Evolutionary conservation across 2,113 vertebrate genomes (phyloP).

Genomic region (Trochalopteron elliotii): DNA sequence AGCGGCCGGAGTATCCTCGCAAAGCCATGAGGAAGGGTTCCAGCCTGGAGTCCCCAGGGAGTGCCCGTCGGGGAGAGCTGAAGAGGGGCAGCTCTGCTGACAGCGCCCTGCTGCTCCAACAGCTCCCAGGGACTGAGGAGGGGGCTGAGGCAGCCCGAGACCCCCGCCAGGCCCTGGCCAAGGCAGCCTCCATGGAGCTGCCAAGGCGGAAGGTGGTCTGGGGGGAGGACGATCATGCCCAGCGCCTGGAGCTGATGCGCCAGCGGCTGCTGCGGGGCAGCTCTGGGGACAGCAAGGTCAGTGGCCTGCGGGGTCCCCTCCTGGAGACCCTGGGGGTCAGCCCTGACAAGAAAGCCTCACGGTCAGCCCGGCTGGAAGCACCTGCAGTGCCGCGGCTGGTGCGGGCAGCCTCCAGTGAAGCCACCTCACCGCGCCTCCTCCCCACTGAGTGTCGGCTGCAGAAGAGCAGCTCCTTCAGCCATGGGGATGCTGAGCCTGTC

Average conservation of each 20-base stretch:
- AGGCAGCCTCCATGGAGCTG: conserved; percentile 73
- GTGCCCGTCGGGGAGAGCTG: conserved; percentile 79
- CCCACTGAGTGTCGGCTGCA: conserved; percentile 80
- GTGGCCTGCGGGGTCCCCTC: conserved; percentile 91
- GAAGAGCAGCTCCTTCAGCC: conserved; percentile 96
- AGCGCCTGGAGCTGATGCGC: conserved; percentile 91
- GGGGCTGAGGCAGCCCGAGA: conserved; percentile 23
- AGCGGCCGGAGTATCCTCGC: conserved; percentile 69
- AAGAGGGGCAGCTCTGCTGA: conserved; percentile 92
- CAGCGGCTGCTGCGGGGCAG: conserved; percentile 87
- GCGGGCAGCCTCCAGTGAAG: conserved; percentile 89
- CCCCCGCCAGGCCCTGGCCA: conserved; percentile 83
- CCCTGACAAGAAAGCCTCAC: conserved; percentile 74
- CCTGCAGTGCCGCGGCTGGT: conserved; percentile 63
- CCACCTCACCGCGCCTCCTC: conserved; percentile 68
- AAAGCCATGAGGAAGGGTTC: conserved; percentile 82
- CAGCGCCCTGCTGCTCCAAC: conserved; percentile 82
- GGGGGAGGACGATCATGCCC: conserved; percentile 84
- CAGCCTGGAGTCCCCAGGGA: conserved; percentile 74
- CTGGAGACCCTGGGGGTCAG: conserved; percentile 88
- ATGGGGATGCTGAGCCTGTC: conserved; percentile 88
- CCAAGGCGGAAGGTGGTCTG: conserved; percentile 78
- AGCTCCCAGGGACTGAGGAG: conserved; percentile 63
- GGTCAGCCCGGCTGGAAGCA: conserved; percentile 67
- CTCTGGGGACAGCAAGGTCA: conserved; percentile 89